Conservation (phyloP, 1,140 invertebrate species). For the Capitella teleta region DNA sequence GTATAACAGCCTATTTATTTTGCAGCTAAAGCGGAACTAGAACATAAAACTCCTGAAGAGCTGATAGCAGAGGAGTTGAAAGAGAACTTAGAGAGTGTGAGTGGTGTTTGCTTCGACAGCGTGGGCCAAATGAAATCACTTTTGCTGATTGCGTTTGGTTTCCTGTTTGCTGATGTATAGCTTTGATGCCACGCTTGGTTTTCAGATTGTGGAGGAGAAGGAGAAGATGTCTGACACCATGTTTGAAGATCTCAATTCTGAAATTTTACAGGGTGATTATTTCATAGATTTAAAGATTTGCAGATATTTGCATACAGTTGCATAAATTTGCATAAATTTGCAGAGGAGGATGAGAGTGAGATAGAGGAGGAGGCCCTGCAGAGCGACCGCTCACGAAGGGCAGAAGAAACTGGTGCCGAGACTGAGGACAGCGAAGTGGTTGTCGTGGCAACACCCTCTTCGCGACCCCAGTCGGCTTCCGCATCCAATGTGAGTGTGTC, state of each 20-base stretch:
- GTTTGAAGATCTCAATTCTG: conserved; percentile 25
- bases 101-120: too few species aligned
- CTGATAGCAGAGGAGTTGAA: too few species aligned
- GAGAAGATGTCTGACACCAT: conserved; percentile 16
- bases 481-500: too few species aligned
- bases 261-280: conserved; percentile 16
- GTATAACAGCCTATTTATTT: too few species aligned
- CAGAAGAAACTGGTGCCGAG: neutral
- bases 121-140: too few species aligned
- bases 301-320: neutral
- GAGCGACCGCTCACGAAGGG: conserved; percentile 15
- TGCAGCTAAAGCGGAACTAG: too few species aligned
- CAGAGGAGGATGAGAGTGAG: conserved; percentile 20
- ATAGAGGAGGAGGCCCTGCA: conserved; percentile 5
- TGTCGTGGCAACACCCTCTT: neutral
- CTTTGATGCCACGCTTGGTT: too few species aligned
- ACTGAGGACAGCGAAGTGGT: conserved; percentile 8
- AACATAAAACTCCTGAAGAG: too few species aligned
- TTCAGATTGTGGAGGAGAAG: neutral
- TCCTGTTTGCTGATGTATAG: too few species aligned
- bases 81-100: too few species aligned
- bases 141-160: too few species aligned
- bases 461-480: neutral
- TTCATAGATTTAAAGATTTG: too few species aligned
- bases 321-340: neutral